Evolutionary conservation across 1,140 invertebrate species (phyloP).

Genomic region (Drosophila sp.): DNA sequence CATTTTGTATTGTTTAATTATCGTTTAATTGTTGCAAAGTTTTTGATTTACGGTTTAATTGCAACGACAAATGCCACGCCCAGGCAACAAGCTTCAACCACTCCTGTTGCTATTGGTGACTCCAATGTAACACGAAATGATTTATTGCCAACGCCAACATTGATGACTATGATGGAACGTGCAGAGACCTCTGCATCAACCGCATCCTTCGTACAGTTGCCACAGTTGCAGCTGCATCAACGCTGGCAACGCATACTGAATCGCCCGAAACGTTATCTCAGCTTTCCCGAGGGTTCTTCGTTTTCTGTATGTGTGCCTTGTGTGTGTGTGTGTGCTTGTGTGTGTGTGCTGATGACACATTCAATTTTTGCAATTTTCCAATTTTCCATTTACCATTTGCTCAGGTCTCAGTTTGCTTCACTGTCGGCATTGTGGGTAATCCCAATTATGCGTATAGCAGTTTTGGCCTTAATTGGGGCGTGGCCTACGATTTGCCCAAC

Average conservation of each 20-base stretch:
- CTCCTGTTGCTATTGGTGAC: conserved; percentile 45
- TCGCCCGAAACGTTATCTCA: conserved; percentile 78
- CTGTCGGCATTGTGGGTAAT: conserved; percentile 80
- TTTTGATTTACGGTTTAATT: conserved; percentile 82
- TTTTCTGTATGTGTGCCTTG: conserved; percentile 66
- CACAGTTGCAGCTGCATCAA: conserved; percentile 19
- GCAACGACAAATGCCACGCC: conserved; percentile 64
- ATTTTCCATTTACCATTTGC: conserved; percentile 15
- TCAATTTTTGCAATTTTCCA: conserved; percentile 28
- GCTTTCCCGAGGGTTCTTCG: conserved; percentile 82
- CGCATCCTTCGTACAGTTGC: conserved; percentile 22
- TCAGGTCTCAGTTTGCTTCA: conserved; percentile 79
- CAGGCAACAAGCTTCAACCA: conserved; percentile 11
- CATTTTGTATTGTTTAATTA: conserved; percentile 73
- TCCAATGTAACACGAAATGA: conserved; percentile 16
- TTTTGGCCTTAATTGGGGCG: conserved; percentile 87
- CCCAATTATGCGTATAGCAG: conserved; percentile 70
- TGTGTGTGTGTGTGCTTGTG: neutral
- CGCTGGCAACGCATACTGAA: conserved; percentile 52
- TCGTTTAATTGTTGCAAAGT: conserved; percentile 79
- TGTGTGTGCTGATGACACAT: conserved; percentile 14
- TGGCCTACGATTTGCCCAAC: conserved; percentile 90
- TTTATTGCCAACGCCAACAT: conserved; percentile 62
- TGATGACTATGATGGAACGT: conserved; percentile 71
- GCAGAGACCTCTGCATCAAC: conserved; percentile 31